Conservation (phyloP, 2,113 vertebrate species). For the Girardinichthys multiradiatus region DNA sequence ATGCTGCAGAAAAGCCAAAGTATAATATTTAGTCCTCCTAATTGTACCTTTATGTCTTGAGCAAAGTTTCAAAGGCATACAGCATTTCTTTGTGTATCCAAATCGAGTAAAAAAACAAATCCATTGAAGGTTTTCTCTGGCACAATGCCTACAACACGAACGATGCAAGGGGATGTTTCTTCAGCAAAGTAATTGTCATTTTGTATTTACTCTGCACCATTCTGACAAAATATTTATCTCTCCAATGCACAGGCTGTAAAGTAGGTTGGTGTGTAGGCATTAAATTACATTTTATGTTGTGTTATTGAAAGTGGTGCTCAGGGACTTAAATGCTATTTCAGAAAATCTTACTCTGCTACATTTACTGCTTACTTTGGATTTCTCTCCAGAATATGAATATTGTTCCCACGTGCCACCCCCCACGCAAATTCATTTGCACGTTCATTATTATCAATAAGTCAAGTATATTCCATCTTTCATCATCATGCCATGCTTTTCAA, state of each 20-base stretch:
- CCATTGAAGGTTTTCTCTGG: slow-evolving; percentile 26
- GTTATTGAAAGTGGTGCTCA: slow-evolving; percentile 71
- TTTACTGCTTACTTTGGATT: slow-evolving; percentile 81
- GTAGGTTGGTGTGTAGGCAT: slow-evolving; percentile 55
- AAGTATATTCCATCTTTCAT: slow-evolving; percentile 81
- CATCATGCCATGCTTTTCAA: slow-evolving; percentile 70
- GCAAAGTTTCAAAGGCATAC: slow-evolving; percentile 25
- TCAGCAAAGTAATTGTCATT: slow-evolving; percentile 66
- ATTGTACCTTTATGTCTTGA: slow-evolving; percentile 35
- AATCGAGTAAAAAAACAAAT: slow-evolving; percentile 40
- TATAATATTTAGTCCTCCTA: slow-evolving; percentile 49
- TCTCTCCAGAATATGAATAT: slow-evolving; percentile 58
- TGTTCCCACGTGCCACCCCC: slow-evolving; percentile 67
- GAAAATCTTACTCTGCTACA: slow-evolving; percentile 78
- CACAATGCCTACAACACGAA: slow-evolving; percentile 27
- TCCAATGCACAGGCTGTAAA: slow-evolving; percentile 42
- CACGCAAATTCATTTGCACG: slow-evolving; percentile 69
- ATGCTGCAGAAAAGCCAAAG: slow-evolving; percentile 38
- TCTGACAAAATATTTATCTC: slow-evolving; percentile 75
- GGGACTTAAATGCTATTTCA: slow-evolving; percentile 75
- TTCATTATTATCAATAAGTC: slow-evolving; percentile 86
- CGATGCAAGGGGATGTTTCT: slow-evolving; percentile 39
- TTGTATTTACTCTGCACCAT: slow-evolving; percentile 66
- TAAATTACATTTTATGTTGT: slow-evolving; percentile 76
- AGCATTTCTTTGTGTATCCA: slow-evolving; percentile 27